Conservation (phyloP, 2,888 invertebrate genomes). For the Hesperia comma region DNA sequence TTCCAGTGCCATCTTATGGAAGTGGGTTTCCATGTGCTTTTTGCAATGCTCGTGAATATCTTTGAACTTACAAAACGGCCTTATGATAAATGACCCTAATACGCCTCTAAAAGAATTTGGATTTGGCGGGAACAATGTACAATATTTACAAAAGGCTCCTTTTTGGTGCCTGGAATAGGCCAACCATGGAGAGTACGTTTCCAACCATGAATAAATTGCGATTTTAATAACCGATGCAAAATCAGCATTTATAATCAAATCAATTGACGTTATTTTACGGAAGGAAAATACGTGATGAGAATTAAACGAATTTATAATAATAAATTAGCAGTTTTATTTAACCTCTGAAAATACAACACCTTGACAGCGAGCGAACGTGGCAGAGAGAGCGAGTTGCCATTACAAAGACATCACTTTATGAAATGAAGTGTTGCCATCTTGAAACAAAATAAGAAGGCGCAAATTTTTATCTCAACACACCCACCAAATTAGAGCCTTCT, state of each 20-base stretch:
- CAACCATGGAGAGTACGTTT: constrained; percentile 27
- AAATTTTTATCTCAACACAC: too few species aligned
- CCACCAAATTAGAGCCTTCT: too few species aligned
- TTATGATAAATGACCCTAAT: constrained; percentile 42
- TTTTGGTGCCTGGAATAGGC: constrained; percentile 37
- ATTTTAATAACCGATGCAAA: constrained; percentile 8
- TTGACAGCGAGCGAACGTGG: too few species aligned
- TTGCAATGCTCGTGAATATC: constrained; percentile 44
- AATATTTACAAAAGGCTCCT: constrained; percentile 39
- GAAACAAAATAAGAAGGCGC: too few species aligned
- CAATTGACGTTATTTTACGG: constrained; percentile 10
- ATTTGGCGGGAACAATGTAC: constrained; percentile 39
- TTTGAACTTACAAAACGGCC: constrained; percentile 44
- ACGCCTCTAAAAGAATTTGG: constrained; percentile 32
- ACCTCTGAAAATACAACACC: too few species aligned
- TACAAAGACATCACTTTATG: too few species aligned
- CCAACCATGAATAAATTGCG: constrained; percentile 3
- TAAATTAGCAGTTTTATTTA: too few species aligned
- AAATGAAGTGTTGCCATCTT: too few species aligned
- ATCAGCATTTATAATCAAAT: constrained; percentile 25
- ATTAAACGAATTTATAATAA: too few species aligned
- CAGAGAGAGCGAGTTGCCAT: too few species aligned
- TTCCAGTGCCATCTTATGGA: constrained; percentile 30
- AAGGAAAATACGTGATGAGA: too few species aligned
- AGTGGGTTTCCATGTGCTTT: constrained; percentile 40